Conservation (phyloP, 2,888 invertebrate species). For the Drosophila subsilvestris region DNA sequence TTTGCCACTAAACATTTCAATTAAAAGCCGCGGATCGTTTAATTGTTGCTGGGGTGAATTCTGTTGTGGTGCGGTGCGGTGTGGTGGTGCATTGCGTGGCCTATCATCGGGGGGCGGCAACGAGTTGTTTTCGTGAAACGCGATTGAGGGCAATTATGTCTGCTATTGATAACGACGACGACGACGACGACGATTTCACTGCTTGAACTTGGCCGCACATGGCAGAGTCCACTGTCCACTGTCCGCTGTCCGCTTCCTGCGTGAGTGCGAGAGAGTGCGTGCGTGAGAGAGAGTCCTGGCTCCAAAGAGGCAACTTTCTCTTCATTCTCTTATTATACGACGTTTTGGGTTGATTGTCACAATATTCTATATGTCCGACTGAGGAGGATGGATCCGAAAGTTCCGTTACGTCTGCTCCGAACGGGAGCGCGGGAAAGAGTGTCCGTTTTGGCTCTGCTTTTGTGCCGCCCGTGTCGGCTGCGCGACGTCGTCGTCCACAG, state of each 20-base stretch:
- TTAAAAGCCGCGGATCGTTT: constrained; percentile 63
- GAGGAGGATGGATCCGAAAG: neutral
- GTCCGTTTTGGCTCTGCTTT: neutral
- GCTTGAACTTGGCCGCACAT: constrained; percentile 19
- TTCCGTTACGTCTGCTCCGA: neutral
- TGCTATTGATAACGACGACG: constrained; percentile 58
- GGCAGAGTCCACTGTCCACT: neutral
- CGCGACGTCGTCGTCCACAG: neutral
- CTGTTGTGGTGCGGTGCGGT: neutral
- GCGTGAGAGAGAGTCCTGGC: neutral
- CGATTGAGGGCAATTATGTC: constrained; percentile 80
- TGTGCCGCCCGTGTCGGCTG: neutral
- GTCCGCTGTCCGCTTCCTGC: neutral
- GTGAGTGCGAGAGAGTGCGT: neutral
- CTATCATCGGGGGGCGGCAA: constrained; percentile 52
- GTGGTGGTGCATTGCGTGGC: neutral
- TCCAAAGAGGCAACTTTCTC: neutral
- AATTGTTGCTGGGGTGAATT: constrained; percentile 49
- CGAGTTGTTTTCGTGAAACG: constrained; percentile 70
- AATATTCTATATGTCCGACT: no score
- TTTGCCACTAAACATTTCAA: constrained; percentile 71
- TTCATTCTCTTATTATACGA: neutral
- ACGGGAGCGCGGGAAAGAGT: neutral
- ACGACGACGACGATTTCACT: constrained; percentile 24
- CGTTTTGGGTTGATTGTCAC: neutral